Evolutionary conservation across 2,888 invertebrate species (phyloP), one percentile per base, ranked within the genome.

Genomic region (Frankliniella intonsa): DNA sequence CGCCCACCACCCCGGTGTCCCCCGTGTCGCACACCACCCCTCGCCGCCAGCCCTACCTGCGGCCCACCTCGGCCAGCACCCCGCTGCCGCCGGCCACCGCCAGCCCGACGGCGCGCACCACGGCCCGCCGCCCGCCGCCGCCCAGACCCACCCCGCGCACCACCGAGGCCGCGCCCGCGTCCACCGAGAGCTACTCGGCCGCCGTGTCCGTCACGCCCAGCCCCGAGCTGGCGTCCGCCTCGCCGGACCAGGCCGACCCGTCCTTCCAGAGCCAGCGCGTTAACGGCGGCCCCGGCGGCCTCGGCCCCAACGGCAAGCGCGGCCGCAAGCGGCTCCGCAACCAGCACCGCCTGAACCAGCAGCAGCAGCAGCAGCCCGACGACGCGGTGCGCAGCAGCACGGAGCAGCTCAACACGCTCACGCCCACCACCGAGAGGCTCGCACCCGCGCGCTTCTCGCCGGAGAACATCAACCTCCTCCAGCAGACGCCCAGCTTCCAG

Each of bases 241-340:
- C 69, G 22, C 69, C 69, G 25, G 69, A 76, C 69, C 69, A 76
- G 69, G 25, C 69, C 69, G 69, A 76, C 69, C 69, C 69, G 22
- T 76, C 69, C 25, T 76, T 76, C 69, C 69, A 76, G 69, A 76
- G 69, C 69, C 69, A 76, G 69, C 69, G 69, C 69, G 69, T 76
- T 8, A 25, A 7, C 69, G 22, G 22, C n/a, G 69, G 25, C 69
- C 9, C 8, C 69, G 25, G 25, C 69, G 25, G 9, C 69, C 11
- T 25, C 69, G 69, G 22, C 69, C 10, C 22, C 69, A 76, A 76
- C 69, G 25, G 2, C 3, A 76, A 76, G 69, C 69, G 69, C 11
- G 69, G 69, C n/a, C 69, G 69, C 25, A 76, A 76, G 69, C 69
- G 69, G 5, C 69, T 76, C 22, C 69, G 69, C 25, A 76, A 76